phyloP scores from a whole-genome alignment of 2,888 invertebrate species.

The Chymomyza caudatula region DNA sequence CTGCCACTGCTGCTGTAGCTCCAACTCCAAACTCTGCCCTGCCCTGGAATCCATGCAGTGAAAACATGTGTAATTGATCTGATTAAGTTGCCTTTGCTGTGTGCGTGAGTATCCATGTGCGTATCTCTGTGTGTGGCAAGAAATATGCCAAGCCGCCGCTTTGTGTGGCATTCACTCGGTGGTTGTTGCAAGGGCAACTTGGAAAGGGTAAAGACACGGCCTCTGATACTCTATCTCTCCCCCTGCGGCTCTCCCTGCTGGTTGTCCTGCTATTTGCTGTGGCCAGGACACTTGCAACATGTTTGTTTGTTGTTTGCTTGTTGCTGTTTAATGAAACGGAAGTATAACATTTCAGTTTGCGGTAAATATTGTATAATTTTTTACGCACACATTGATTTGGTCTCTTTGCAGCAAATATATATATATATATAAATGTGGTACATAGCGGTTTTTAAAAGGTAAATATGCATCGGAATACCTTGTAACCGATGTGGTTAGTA shows the following conservation, averaged over 20 bases:
- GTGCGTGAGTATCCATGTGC: conserved; percentile 12
- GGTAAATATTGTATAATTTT: conserved; percentile 54
- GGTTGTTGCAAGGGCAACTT: neutral
- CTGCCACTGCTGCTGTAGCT: neutral
- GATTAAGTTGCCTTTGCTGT: conserved; percentile 62
- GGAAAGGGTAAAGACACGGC: neutral
- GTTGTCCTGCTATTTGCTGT: conserved; percentile 52
- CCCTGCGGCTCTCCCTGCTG: conserved; percentile 8
- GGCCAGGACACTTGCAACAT: conserved; percentile 1
- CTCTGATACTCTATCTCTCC: neutral
- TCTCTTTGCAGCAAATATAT: neutral
- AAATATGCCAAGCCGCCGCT: conserved; percentile 44
- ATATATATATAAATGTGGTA: neutral
- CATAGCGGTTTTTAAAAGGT: too few species aligned
- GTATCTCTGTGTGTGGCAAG: conserved; percentile 28
- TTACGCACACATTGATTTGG: conserved; percentile 12
- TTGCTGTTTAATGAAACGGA: conserved; percentile 61
- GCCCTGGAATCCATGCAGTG: conserved; percentile 55
- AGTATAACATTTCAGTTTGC: conserved; percentile 59
- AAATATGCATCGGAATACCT: neutral
- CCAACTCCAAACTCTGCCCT: too few species aligned
- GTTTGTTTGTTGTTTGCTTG: conserved; percentile 24
- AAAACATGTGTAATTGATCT: conserved; percentile 70
- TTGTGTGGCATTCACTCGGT: conserved; percentile 6
- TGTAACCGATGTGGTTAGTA: neutral